Conservation (phyloP, 2,797 vertebrate genomes). For the Trachops cirrhosus region DNA sequence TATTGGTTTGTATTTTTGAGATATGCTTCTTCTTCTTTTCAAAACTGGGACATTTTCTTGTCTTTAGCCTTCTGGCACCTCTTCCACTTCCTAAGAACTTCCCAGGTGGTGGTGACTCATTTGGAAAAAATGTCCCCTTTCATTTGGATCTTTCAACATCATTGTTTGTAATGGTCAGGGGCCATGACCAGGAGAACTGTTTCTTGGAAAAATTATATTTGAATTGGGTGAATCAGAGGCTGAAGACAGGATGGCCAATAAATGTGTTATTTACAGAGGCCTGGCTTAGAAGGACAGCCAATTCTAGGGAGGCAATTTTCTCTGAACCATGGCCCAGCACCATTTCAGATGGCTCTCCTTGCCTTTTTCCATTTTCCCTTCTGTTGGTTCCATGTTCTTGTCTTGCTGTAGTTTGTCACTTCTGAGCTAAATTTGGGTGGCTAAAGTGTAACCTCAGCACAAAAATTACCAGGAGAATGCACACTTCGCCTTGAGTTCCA, state of each 20-base stretch:
- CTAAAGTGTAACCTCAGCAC: slow-evolving; percentile 58
- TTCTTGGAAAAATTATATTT: slow-evolving; percentile 77
- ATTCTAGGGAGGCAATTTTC: slow-evolving; percentile 65
- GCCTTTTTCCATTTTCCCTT: slow-evolving; percentile 55
- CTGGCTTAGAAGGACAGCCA: slow-evolving; percentile 66
- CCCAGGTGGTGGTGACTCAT: slow-evolving; percentile 75
- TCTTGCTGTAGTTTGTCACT: slow-evolving; percentile 56
- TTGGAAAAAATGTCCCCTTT: slow-evolving; percentile 73
- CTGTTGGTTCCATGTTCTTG: slow-evolving; percentile 47
- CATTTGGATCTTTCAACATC: slow-evolving; percentile 72
- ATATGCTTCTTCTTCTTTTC: slow-evolving; percentile 43
- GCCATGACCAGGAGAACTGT: slow-evolving; percentile 73
- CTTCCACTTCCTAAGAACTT: slow-evolving; percentile 77
- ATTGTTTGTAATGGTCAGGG: slow-evolving; percentile 78
- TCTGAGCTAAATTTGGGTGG: slow-evolving; percentile 62
- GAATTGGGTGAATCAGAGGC: slow-evolving; percentile 74
- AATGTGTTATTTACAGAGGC: slow-evolving; percentile 76
- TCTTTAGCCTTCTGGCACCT: slow-evolving; percentile 63
- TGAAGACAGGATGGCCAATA: slow-evolving; percentile 69
- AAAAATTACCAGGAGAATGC: slow-evolving; percentile 60
- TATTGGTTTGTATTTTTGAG: slow-evolving; percentile 63
- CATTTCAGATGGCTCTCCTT: slow-evolving; percentile 58
- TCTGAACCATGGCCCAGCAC: slow-evolving; percentile 65
- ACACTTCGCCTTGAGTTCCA: slow-evolving; percentile 53
- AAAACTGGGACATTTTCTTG: slow-evolving; percentile 64